Evolutionary conservation across 2,113 vertebrate genomes (phyloP), one percentile per base, ranked within the genome.

Genomic region (Cephalopholis sonnerati): DNA sequence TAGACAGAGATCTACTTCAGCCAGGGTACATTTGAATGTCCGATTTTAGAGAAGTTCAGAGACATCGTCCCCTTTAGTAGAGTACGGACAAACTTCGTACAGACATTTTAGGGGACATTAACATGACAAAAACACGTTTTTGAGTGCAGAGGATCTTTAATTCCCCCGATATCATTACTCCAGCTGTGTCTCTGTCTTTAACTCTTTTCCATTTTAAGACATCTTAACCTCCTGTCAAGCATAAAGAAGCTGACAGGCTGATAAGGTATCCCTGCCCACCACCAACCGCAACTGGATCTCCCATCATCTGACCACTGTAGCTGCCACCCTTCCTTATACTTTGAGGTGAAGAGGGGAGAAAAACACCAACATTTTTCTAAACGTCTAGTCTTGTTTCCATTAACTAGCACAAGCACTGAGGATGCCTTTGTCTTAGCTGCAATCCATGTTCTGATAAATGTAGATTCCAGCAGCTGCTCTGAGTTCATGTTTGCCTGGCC

Each of bases 211-310:
- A 65, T 53, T 44, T 24, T 20, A n/a, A n/a, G n/a, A 70, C 32
- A 44, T 55, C 20, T 58, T 67, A 58, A 36, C 65, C 32, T 77
- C 64, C 81, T 41, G 36, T 78, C 58, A 71, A 32, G 53, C 39
- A 7, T 51, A 65, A 50, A 63, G 36, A 73, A 62, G 54, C 66
- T 36, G 4, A 53, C 51, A 32, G 36, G 29, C 20, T 41, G 18
- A 54, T 65, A 59, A 53, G 77, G 58, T 64, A 67, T 50, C 77
- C 29, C 66, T 81, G 58, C 54, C 68, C 70, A 67, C 65, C 63
- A 75, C 24, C 48, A 84, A 89, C 74, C 68, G 70, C 32, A 50
- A 72, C 32, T 63, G 63, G 62, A 82, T 74, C 82, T 81, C 77
- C 79, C 78, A 74, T 54, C 25, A 69, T 70, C 48, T 10, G 27